Evolutionary conservation across 2,113 vertebrate genomes (phyloP).

Genomic region (Nothoprocta perdicaria): DNA sequence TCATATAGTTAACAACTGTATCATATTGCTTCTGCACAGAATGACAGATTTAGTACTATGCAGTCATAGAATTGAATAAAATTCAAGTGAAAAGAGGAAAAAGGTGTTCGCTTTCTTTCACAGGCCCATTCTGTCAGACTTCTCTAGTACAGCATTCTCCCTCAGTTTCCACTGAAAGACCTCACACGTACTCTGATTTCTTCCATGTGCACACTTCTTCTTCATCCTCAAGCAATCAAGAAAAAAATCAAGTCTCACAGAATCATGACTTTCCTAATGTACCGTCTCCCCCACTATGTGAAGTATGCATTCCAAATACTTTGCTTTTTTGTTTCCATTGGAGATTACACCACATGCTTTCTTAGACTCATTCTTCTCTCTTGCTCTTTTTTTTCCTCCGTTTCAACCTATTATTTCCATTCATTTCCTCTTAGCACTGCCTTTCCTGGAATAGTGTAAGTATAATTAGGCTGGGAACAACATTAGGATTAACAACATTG

Average conservation of each 20-base stretch:
- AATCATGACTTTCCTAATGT: neutral
- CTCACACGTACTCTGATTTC: neutral
- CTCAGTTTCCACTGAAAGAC: neutral
- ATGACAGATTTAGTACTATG: neutral
- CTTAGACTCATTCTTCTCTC: neutral
- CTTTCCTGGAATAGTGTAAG: neutral
- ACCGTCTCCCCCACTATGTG: neutral
- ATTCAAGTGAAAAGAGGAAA: neutral
- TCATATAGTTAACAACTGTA: neutral
- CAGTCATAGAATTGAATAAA: neutral
- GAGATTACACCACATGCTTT: fast-evolving
- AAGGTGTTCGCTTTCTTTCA: neutral
- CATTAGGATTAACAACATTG: neutral
- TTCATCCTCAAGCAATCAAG: neutral
- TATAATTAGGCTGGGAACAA: neutral
- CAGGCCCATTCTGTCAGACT: neutral
- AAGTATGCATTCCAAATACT: neutral
- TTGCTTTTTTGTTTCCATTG: neutral
- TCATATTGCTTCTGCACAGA: neutral
- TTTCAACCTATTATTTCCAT: neutral
- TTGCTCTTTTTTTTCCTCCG: neutral
- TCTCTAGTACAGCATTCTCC: neutral
- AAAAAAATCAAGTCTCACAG: neutral
- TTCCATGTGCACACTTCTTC: neutral
- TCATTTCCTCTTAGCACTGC: neutral